These are phyloP conservation scores for Aix galericulata DNA, from an alignment of 2,113 vertebrate species.

Conservation along the genomic window DNA sequence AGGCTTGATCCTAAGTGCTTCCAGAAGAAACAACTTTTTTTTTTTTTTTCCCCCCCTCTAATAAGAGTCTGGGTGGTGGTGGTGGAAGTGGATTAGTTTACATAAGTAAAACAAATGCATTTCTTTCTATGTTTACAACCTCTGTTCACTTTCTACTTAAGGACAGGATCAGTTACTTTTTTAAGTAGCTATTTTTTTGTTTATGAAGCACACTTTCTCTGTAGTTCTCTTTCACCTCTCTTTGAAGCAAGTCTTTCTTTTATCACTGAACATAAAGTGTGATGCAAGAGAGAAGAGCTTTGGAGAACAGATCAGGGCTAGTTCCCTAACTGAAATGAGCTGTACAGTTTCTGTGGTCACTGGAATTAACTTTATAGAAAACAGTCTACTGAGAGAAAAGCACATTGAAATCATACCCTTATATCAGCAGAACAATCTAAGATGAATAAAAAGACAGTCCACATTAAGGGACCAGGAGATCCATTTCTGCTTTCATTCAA, in stretches of 20 bases:
- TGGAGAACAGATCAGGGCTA: background rate
- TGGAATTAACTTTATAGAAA: background rate
- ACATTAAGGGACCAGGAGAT: background rate
- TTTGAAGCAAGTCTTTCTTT: background rate
- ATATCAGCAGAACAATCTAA: background rate
- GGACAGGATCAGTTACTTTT: background rate
- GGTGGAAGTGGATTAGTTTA: background rate
- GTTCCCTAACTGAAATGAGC: background rate
- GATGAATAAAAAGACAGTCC: constrained; percentile 2
- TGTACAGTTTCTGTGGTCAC: background rate
- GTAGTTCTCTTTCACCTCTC: background rate
- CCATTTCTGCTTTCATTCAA: constrained; percentile 1
- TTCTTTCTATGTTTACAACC: background rate
- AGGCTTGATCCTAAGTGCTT: background rate
- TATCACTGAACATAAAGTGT: background rate
- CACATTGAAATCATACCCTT: background rate
- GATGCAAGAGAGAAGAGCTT: background rate
- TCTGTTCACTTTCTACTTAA: background rate
- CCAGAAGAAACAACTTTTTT: background rate
- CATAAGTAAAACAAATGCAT: background rate
- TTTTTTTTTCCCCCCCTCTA: background rate
- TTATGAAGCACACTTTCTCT: background rate
- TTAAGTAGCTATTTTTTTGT: background rate
- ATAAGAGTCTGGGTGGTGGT: background rate
- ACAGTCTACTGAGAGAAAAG: background rate